These are phyloP conservation scores for Brachionus calyciflorus DNA, from an alignment of 1,140 invertebrate species.

Conservation along the genomic window DNA sequence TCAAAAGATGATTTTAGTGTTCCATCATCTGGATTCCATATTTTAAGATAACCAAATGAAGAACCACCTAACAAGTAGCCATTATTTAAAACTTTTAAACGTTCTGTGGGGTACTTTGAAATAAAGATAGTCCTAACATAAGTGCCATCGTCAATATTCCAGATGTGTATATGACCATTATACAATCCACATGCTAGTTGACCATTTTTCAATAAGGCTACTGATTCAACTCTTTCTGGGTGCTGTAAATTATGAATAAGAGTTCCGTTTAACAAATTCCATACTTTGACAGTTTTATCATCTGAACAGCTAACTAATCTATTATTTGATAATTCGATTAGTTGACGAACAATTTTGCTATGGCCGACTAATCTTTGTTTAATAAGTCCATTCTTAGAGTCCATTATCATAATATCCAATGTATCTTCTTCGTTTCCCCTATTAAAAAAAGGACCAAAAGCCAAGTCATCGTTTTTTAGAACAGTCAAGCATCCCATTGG, in stretches of 20 bases:
- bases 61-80: neutral
- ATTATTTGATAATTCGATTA: neutral
- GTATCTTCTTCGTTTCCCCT: neutral
- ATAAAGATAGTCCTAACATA: too few species aligned
- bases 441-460: neutral
- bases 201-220: neutral
- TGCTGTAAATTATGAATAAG: neutral
- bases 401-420: neutral
- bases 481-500: neutral
- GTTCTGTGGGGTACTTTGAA: neutral
- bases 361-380: neutral
- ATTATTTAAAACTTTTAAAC: neutral
- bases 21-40: neutral
- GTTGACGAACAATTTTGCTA: neutral
- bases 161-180: neutral
- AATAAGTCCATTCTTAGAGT: neutral
- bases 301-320: constrained; percentile 3
- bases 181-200: neutral
- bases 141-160: neutral
- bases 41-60: neutral
- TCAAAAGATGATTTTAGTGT: neutral
- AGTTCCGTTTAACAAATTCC: neutral
- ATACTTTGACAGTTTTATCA: neutral
- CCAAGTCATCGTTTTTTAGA: constrained; percentile 12
- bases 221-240: neutral